These are phyloP conservation scores for Conops quadrifasciatus DNA, from an alignment of 2,888 invertebrate species.

Conservation along the genomic window DNA sequence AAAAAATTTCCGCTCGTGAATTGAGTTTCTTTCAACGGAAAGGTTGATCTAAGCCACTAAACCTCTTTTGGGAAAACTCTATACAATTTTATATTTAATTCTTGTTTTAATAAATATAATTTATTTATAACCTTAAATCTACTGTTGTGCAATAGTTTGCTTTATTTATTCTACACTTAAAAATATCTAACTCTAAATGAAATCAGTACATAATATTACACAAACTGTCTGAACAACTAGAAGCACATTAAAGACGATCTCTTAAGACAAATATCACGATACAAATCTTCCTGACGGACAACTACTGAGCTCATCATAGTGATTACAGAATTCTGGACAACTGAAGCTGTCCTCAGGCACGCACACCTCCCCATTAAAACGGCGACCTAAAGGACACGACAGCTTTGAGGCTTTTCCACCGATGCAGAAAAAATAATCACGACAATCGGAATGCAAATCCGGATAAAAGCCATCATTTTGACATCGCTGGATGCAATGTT, in stretches of 20 bases:
- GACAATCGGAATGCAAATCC: constrained; percentile 66
- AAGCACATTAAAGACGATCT: too few species aligned
- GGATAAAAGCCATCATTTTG: constrained; percentile 69
- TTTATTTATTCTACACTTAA: too few species aligned
- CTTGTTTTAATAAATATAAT: too few species aligned
- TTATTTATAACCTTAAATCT: too few species aligned
- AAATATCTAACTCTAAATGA: background rate
- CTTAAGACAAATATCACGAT: background rate
- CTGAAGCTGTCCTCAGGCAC: constrained; percentile 59
- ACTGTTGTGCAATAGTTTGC: too few species aligned
- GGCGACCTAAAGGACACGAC: constrained; percentile 65
- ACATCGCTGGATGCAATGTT: constrained; percentile 49
- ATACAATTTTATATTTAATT: too few species aligned
- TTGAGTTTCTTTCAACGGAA: too few species aligned
- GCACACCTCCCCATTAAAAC: constrained; percentile 71
- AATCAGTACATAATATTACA: constrained; percentile 16
- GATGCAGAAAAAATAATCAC: constrained; percentile 70
- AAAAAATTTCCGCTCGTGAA: too few species aligned
- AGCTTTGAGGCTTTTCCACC: constrained; percentile 68
- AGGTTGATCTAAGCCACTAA: too few species aligned
- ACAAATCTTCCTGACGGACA: constrained; percentile 48
- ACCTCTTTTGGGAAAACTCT: too few species aligned
- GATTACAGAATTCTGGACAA: constrained; percentile 51
- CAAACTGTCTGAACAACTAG: constrained; percentile 2
- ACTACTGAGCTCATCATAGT: constrained; percentile 36